Conservation (phyloP, 2,888 invertebrate genomes). For the Drosophila meridionalis region DNA sequence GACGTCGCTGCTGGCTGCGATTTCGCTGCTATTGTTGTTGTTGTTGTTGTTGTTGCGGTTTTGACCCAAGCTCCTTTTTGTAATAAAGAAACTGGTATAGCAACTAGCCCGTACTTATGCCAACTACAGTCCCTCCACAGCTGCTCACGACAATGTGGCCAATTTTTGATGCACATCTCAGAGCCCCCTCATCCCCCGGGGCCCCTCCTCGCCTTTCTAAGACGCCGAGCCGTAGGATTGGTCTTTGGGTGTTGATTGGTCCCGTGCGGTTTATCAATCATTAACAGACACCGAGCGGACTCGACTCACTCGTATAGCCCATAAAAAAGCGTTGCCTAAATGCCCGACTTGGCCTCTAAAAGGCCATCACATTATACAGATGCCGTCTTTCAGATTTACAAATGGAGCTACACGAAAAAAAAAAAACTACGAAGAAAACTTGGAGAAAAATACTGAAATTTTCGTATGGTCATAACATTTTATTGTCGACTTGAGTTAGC, state of each 20-base stretch:
- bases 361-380: slow-evolving; percentile 73
- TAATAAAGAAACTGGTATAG: slow-evolving; percentile 79
- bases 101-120: slow-evolving; percentile 55
- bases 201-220: background rate
- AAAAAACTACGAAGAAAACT: background rate
- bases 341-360: slow-evolving; percentile 66
- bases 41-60: slow-evolving; percentile 64
- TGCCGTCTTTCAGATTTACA: slow-evolving; percentile 64
- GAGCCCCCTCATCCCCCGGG: background rate
- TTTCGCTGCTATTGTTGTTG: slow-evolving; percentile 23
- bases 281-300: slow-evolving; percentile 57
- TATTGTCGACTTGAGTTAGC: slow-evolving; percentile 42
- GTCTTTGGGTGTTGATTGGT: slow-evolving; percentile 72
- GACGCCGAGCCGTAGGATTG: slow-evolving; percentile 11
- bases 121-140: slow-evolving; percentile 29
- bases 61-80: slow-evolving; percentile 81
- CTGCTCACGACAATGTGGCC: slow-evolving; percentile 75
- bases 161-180: slow-evolving; percentile 77
- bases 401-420: slow-evolving; percentile 52
- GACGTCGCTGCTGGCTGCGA: slow-evolving; percentile 55
- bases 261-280: slow-evolving; percentile 80
- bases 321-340: slow-evolving; percentile 62
- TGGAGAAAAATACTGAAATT: slow-evolving; percentile 31
- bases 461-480: slow-evolving; percentile 57
- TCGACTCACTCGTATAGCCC: slow-evolving; percentile 29